phyloP scores from a whole-genome alignment of 1,140 invertebrate species.

The Drosophila novamexicana region DNA sequence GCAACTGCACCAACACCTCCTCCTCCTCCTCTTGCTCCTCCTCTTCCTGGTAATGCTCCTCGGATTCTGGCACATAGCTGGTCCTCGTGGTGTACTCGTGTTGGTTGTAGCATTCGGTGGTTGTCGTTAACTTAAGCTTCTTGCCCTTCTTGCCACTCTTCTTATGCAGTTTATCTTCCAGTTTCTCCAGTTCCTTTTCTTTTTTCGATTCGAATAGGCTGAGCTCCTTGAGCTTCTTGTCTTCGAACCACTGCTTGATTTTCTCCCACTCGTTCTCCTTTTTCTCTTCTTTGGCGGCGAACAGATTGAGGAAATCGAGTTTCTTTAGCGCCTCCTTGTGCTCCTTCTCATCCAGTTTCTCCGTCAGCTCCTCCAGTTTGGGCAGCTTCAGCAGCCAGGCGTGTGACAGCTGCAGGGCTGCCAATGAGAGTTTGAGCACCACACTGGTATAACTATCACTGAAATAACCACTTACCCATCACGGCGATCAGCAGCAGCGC shows the following conservation, averaged over 20 bases:
- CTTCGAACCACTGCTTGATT: conserved; percentile 62
- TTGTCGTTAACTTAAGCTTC: conserved; percentile 38
- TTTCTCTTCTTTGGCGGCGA: conserved; percentile 58
- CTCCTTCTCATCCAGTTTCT: conserved; percentile 40
- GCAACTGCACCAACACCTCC: conserved; percentile 29
- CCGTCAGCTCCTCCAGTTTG: conserved; percentile 49
- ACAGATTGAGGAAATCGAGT: conserved; percentile 67
- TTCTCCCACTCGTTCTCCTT: conserved; percentile 63
- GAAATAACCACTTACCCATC: conserved; percentile 38
- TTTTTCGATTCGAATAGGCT: conserved; percentile 58
- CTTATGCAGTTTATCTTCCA: conserved; percentile 47
- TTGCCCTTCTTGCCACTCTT: conserved; percentile 39
- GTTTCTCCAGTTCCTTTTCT: conserved; percentile 41
- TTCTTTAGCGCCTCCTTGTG: conserved; percentile 64
- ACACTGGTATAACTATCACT: neutral
- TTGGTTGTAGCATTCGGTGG: conserved; percentile 24
- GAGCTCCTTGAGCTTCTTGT: conserved; percentile 63
- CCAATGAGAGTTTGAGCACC: neutral
- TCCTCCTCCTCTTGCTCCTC: conserved; percentile 17
- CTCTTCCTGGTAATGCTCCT: conserved; percentile 15
- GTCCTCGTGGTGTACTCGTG: neutral
- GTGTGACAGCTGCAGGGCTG: conserved; percentile 49
- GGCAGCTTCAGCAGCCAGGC: conserved; percentile 53
- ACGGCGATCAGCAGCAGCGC: conserved; percentile 52
- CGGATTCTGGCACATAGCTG: neutral